phyloP scores from a whole-genome alignment of 2,113 vertebrate species.

The Anguilla japonica region DNA sequence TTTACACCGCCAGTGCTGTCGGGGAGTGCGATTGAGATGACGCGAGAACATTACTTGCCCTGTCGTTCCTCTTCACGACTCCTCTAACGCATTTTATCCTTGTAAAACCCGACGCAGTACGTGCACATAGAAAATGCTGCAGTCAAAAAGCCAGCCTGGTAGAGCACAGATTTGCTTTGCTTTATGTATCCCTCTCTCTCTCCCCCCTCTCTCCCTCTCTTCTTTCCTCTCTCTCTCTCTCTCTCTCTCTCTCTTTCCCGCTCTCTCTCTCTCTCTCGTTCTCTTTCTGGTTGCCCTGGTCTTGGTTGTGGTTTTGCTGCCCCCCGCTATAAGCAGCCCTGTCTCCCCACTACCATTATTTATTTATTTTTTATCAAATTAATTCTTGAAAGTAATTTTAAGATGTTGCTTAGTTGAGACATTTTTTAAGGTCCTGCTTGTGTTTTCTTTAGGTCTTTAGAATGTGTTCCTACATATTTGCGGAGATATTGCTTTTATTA shows the following conservation, averaged over 20 bases:
- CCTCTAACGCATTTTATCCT: background rate
- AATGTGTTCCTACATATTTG: too few species aligned
- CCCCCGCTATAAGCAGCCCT: too few species aligned
- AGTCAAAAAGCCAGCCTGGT: background rate
- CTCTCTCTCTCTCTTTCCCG: background rate
- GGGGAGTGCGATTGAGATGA: background rate
- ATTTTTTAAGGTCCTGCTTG: background rate
- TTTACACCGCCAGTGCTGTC: background rate
- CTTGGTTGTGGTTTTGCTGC: too few species aligned
- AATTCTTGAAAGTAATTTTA: background rate
- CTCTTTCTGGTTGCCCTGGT: too few species aligned
- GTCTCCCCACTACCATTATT: too few species aligned
- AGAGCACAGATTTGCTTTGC: background rate
- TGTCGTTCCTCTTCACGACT: background rate
- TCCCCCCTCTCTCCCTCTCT: background rate
- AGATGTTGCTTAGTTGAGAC: background rate
- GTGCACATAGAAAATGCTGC: background rate
- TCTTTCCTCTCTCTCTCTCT: background rate
- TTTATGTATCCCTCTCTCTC: background rate
- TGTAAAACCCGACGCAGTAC: background rate
- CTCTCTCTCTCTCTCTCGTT: too few species aligned
- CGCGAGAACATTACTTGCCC: background rate
- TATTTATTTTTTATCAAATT: too few species aligned
- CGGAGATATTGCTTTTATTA: too few species aligned
- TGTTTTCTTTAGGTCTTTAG: background rate